These are phyloP conservation scores for Hydrozoanthus gracilis DNA, from an alignment of 92 coral and sea anemone species.

Conservation along the genomic window DNA sequence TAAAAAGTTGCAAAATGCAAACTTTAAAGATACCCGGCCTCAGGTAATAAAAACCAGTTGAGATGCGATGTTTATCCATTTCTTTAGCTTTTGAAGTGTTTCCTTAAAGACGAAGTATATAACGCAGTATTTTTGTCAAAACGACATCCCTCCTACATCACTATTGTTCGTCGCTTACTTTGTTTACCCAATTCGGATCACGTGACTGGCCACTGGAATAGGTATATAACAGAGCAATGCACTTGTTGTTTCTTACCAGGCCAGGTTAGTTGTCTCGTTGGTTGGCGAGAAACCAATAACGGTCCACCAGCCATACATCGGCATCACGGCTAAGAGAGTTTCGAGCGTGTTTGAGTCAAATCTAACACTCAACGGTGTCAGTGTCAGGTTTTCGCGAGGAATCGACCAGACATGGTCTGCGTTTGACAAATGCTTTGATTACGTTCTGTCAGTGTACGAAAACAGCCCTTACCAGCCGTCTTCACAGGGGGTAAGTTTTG, in stretches of 20 bases:
- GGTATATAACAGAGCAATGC: background rate
- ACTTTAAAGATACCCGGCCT: too few relatives aligned
- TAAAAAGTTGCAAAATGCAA: too few relatives aligned
- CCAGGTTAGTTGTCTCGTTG: conserved; percentile 50
- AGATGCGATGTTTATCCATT: too few relatives aligned
- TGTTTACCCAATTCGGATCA: too few relatives aligned
- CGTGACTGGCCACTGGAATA: background rate
- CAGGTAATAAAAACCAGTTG: too few relatives aligned
- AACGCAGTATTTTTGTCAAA: too few relatives aligned
- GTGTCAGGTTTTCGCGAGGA: conserved; percentile 56
- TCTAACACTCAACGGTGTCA: conserved; percentile 50
- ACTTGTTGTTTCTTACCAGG: conserved; percentile 32
- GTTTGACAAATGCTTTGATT: conserved; percentile 56
- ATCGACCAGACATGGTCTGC: conserved; percentile 50
- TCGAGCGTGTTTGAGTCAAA: conserved; percentile 34
- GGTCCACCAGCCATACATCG: conserved; percentile 53
- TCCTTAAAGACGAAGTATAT: too few relatives aligned
- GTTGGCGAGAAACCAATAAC: conserved; percentile 66
- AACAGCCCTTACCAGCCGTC: conserved; percentile 68
- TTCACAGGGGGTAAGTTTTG: background rate
- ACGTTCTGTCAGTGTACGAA: conserved; percentile 68
- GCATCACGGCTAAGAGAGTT: conserved; percentile 52
- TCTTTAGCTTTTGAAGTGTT: too few relatives aligned
- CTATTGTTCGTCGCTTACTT: too few relatives aligned
- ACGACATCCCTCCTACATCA: too few relatives aligned